Base-by-base conservation (phyloP, 2,888 invertebrate genomes). In the Diachrysia chrysitis region DNA sequence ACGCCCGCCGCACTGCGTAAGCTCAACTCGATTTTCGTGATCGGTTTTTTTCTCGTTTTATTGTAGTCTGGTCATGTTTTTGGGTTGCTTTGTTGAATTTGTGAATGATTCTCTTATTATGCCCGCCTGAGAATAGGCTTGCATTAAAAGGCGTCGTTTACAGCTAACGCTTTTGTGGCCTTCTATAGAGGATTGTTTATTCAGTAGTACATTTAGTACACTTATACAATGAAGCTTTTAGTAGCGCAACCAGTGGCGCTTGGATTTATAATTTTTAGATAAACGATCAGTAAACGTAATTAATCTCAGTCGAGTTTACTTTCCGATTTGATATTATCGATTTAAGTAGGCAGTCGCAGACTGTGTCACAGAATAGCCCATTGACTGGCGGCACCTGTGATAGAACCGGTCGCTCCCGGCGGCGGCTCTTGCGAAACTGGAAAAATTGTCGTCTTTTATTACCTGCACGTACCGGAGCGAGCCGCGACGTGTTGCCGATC, bases 11-110 rank as follows among this genome's bases (percentile, higher is more conserved):
- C 89, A 87, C 90, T 90, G 90, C 91, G 92, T 91, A 91, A 90
- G 87, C 91, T 88, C 91, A 89, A 92, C 92, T 91, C 89, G 92
- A 92, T 90, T 92, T 93, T 93, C 92, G 92, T 93, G 93, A 93
- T 93, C 90, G 87, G 88, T 89, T 91, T 93, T 90, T 86, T 87
- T 88, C 81, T 86, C 83, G 84, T 89, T 89, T 91, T 90, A 90
- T 91, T 91, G 89, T 91, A 90, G 89, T 91, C 91, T 90, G 88
- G 87, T 90, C 92, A 90, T 91, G 92, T 90, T 93, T 93, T 93
- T 90, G 89, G 90, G 90, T 87, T 87, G 90, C 92, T 93, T 92
- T 93, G 93, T 93, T 89, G 89, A 89, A 91, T 93, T 93, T 92
- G 92, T 94, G 94, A 94, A 94, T 93, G 93, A 90, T 87, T 84